phyloP scores from a whole-genome alignment of 2,113 vertebrate genomes.

The Cyphomyrus plagiostoma region DNA sequence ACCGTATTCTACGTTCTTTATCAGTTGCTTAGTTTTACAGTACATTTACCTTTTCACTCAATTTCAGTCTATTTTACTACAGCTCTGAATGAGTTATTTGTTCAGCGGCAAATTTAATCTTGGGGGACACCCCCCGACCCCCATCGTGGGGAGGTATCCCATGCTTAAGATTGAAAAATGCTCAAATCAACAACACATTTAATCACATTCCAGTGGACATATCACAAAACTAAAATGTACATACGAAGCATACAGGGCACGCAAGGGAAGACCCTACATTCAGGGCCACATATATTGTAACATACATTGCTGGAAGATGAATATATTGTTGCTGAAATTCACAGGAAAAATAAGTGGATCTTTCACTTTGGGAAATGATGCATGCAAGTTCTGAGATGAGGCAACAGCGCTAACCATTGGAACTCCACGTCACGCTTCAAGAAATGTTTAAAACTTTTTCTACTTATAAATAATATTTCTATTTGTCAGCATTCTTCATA shows the following conservation, averaged over 20 bases:
- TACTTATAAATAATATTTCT: neutral
- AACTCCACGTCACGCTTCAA: neutral
- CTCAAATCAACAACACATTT: neutral
- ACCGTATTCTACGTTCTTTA: neutral
- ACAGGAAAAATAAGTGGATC: neutral
- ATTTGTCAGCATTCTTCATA: neutral
- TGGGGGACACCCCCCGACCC: neutral
- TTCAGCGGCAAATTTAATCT: neutral
- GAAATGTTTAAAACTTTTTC: neutral
- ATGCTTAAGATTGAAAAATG: neutral
- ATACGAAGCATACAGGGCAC: neutral
- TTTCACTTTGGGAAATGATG: neutral
- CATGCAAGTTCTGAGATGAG: neutral
- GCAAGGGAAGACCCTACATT: neutral
- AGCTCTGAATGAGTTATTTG: neutral
- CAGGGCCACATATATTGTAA: neutral
- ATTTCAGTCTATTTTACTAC: neutral
- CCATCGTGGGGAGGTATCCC: neutral
- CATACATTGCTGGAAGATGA: neutral
- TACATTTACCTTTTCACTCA: neutral
- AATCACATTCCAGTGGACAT: neutral
- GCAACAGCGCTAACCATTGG: neutral
- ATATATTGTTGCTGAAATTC: neutral
- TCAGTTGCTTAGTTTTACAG: neutral
- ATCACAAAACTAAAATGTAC: neutral